Conservation (phyloP, 2,797 vertebrate genomes). For the Discoglossus pictus region DNA sequence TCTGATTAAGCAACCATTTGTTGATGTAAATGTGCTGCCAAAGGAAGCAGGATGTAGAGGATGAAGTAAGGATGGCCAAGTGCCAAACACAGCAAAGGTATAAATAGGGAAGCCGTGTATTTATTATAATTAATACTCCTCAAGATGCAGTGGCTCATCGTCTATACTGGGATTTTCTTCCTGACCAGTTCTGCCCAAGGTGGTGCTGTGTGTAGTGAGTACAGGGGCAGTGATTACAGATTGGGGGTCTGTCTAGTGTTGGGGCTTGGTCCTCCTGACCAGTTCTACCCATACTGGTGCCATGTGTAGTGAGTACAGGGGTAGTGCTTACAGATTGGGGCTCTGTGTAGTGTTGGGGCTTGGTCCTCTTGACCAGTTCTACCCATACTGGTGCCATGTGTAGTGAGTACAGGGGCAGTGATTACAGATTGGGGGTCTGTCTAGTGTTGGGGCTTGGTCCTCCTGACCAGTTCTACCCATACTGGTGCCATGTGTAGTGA, state of each 20-base stretch:
- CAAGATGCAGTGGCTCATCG: slow-evolving; percentile 10
- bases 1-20: no score
- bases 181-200: background rate
- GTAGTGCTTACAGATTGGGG: no score
- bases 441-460: no score
- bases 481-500: no score
- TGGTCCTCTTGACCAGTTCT: background rate
- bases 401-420: slow-evolving; percentile 9
- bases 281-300: background rate
- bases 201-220: slow-evolving; percentile 26
- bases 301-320: no score
- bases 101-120: slow-evolving; percentile 5
- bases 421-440: no score
- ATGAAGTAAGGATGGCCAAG: background rate
- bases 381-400: background rate
- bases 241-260: background rate
- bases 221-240: no score
- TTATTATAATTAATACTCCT: background rate
- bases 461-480: no score
- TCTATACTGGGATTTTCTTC: slow-evolving; percentile 11
- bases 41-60: no score
- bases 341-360: background rate
- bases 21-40: no score
- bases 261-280: no score
- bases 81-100: slow-evolving; percentile 3